These are phyloP conservation scores for Rhea americana DNA, from an alignment of 2,113 vertebrate species.

Conservation along the genomic window DNA sequence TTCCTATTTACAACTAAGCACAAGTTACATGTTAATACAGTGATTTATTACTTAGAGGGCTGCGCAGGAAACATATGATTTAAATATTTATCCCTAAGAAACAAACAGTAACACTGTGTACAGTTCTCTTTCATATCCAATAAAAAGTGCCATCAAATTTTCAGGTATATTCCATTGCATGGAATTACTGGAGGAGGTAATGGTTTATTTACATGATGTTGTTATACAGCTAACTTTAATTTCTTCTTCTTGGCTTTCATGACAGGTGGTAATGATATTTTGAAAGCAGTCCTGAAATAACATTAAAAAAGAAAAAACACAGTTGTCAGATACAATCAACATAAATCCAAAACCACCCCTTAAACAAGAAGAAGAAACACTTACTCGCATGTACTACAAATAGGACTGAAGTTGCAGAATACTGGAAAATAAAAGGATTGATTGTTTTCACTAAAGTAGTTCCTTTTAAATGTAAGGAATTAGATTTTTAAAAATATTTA, in stretches of 20 bases:
- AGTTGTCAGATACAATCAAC: background rate
- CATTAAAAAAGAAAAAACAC: background rate
- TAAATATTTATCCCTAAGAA: slow-evolving; percentile 15
- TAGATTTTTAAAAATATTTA: background rate
- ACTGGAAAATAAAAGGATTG: slow-evolving; percentile 77
- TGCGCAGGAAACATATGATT: background rate
- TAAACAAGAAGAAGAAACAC: slow-evolving; percentile 66
- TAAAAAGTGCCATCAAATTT: background rate
- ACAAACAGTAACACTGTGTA: background rate
- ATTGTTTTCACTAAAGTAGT: background rate
- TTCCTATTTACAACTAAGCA: background rate
- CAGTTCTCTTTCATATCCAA: background rate
- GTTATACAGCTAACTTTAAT: slow-evolving; percentile 77
- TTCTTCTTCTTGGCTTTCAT: slow-evolving; percentile 98
- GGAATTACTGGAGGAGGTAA: background rate
- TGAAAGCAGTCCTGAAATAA: slow-evolving; percentile 91
- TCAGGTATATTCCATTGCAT: background rate
- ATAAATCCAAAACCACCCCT: background rate
- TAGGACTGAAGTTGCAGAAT: slow-evolving; percentile 98
- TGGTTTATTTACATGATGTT: background rate
- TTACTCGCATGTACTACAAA: slow-evolving; percentile 99
- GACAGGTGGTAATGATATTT: slow-evolving; percentile 93
- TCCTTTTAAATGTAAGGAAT: background rate
- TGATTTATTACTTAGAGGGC: background rate
- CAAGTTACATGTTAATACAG: background rate